Conservation (phyloP, 2,888 invertebrate species). For the Helleia helle region DNA sequence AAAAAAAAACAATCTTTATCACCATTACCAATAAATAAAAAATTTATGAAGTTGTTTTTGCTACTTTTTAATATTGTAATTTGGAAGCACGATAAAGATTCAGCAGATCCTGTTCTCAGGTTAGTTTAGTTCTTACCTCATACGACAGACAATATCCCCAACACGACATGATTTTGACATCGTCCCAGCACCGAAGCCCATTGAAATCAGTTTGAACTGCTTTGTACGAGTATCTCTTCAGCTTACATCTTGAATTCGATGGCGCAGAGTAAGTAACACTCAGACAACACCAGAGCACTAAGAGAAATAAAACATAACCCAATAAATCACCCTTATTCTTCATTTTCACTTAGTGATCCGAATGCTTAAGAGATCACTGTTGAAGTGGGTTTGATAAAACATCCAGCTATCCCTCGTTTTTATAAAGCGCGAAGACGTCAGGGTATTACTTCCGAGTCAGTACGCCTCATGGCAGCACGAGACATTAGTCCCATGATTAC, state of each 20-base stretch:
- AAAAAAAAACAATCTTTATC: too few relatives aligned
- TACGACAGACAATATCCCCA: conserved; percentile 90
- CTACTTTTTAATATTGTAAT: too few relatives aligned
- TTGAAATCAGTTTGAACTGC: conserved; percentile 67
- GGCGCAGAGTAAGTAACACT: conserved; percentile 29
- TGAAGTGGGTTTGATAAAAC: conserved; percentile 28
- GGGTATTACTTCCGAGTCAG: conserved; percentile 45
- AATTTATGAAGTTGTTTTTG: too few relatives aligned
- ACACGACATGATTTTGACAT: conserved; percentile 84
- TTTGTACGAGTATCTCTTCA: conserved; percentile 46
- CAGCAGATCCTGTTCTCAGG: too few relatives aligned
- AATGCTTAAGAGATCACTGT: conserved; percentile 20
- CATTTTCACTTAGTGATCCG: conserved; percentile 21
- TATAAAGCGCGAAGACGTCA: conserved; percentile 57
- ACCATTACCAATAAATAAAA: too few relatives aligned
- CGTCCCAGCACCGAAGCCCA: conserved; percentile 85
- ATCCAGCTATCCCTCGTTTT: conserved; percentile 30
- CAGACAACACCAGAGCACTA: conserved; percentile 34
- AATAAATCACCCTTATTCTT: conserved; percentile 19
- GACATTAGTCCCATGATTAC: conserved; percentile 40
- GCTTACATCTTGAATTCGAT: conserved; percentile 40
- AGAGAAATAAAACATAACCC: conserved; percentile 24
- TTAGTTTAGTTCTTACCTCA: conserved; percentile 72
- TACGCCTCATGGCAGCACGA: conserved; percentile 46
- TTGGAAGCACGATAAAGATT: too few relatives aligned